A percentile compares a stretch with the other conserved stretches of the same genome.
Evolutionary conservation across 2,888 invertebrate genomes (phyloP).

Genomic region (Drosophila pseudotalamancana): DNA sequence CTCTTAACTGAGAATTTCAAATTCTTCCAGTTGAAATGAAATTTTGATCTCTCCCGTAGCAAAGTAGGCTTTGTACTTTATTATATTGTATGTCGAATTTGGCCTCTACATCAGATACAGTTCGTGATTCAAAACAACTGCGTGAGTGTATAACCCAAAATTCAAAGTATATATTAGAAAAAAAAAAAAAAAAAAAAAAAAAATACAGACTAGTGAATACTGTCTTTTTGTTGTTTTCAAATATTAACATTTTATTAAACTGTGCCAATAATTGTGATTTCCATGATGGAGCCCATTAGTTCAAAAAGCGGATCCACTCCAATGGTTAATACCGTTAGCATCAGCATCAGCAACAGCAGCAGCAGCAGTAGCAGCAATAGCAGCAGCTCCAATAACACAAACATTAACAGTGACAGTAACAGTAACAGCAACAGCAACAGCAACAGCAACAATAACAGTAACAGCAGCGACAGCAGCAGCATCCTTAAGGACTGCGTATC

Average conservation of each 20-base stretch:
- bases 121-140: too few relatives aligned
- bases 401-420: neutral
- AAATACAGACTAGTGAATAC: neutral
- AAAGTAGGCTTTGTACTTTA: neutral
- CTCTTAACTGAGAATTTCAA: too few relatives aligned
- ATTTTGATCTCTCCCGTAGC: too few relatives aligned
- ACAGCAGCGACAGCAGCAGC: neutral
- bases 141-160: too few relatives aligned
- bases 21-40: too few relatives aligned
- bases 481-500: too few relatives aligned
- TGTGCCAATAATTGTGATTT: neutral
- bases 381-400: neutral
- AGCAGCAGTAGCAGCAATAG: neutral
- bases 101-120: too few relatives aligned
- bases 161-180: too few relatives aligned
- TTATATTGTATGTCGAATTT: too few relatives aligned
- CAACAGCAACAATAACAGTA: neutral
- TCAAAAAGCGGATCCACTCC: neutral
- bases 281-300: neutral
- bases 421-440: neutral
- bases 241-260: neutral
- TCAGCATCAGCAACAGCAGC: neutral
- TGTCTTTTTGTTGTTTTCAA: neutral
- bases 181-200: neutral
- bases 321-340: neutral